A percentile compares a stretch with the other conserved stretches of the same genome.
Evolutionary conservation across 1,140 invertebrate species (phyloP).

Genomic region (Drosophila bipectinata): DNA sequence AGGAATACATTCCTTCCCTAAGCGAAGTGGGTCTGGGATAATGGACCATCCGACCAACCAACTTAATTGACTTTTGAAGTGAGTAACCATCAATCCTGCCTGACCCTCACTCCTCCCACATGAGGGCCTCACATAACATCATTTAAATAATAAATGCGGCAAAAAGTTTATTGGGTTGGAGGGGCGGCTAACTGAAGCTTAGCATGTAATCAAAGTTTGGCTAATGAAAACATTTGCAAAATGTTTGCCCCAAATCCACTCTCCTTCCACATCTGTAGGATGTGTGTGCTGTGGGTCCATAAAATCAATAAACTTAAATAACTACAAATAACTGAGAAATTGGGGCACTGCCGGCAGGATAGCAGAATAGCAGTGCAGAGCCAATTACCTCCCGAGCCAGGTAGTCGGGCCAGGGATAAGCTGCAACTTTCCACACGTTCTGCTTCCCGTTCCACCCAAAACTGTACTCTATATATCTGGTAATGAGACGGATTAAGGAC

Average conservation of each 20-base stretch:
- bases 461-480: conserved; percentile 25
- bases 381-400: conserved; percentile 27
- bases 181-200: conserved; percentile 30
- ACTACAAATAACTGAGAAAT: conserved; percentile 65
- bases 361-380: conserved; percentile 1
- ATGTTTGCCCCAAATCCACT: conserved; percentile 49
- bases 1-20: conserved; percentile 26
- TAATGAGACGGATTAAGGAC: conserved; percentile 64
- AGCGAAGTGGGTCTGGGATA: conserved; percentile 15
- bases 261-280: neutral
- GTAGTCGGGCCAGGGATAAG: conserved; percentile 3
- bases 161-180: conserved; percentile 59
- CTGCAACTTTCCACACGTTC: conserved; percentile 37
- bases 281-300: conserved; percentile 33
- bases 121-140: conserved; percentile 52
- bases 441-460: neutral
- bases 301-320: conserved; percentile 79
- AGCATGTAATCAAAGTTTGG: conserved; percentile 61
- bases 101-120: neutral
- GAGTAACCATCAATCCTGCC: conserved; percentile 49
- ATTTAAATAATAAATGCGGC: conserved; percentile 78
- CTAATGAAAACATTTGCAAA: conserved; percentile 79
- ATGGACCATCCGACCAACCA: conserved; percentile 33
- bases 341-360: conserved; percentile 44
- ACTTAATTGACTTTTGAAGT: conserved; percentile 81